phyloP scores from a whole-genome alignment of 2,797 vertebrate genomes.

The Peromyscus melanophrys region DNA sequence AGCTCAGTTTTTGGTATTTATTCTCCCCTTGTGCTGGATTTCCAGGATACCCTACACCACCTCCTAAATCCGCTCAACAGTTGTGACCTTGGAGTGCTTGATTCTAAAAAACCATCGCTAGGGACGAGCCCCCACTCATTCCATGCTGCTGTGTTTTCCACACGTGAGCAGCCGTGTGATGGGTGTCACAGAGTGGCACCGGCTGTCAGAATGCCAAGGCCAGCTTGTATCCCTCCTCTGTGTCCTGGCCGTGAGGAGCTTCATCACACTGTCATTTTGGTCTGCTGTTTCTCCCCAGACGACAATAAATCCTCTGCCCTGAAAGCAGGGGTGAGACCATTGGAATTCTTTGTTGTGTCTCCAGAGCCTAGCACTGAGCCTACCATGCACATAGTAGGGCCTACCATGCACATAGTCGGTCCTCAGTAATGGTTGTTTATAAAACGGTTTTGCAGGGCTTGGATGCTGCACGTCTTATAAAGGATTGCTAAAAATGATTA shows the following conservation, averaged over 20 bases:
- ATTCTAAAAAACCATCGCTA: background rate
- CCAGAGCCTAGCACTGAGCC: background rate
- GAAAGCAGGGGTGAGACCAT: background rate
- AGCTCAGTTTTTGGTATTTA: background rate
- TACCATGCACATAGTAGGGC: background rate
- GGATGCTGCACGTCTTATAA: background rate
- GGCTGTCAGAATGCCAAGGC: background rate
- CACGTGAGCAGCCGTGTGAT: background rate
- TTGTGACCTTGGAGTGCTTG: background rate
- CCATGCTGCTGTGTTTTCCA: background rate
- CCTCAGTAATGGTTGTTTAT: background rate
- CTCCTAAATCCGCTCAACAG: background rate
- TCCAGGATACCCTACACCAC: background rate
- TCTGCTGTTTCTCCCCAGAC: background rate
- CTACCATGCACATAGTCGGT: background rate
- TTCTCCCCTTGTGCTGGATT: background rate
- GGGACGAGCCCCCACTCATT: background rate
- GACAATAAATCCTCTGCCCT: background rate
- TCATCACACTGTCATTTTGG: background rate
- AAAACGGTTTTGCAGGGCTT: background rate
- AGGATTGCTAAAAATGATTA: constrained; percentile 25
- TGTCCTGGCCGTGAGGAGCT: background rate
- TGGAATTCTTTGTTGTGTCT: background rate
- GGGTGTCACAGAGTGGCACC: background rate
- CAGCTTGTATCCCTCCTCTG: background rate